Conservation (phyloP, 2,113 vertebrate species). For the Hypomesus transpacificus region DNA sequence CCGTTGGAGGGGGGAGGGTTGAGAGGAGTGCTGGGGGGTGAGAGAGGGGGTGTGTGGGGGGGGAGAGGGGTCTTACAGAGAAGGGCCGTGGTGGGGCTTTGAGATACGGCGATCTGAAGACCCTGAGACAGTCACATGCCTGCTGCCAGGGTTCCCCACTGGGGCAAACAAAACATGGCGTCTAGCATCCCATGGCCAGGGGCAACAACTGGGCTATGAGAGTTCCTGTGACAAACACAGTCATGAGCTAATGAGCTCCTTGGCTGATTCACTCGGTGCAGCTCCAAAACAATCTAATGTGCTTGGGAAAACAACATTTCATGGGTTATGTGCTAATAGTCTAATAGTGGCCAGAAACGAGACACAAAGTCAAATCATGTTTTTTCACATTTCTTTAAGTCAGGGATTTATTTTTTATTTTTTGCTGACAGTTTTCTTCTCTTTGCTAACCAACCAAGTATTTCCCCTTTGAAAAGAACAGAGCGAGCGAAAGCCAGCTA, state of each 20-base stretch:
- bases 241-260: slow-evolving; percentile 22
- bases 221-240: background rate
- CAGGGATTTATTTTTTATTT: slow-evolving; percentile 8
- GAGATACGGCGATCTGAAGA: slow-evolving; percentile 26
- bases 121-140: slow-evolving; percentile 37
- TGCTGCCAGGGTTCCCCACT: slow-evolving; percentile 41
- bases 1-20: slow-evolving; percentile 14
- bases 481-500: slow-evolving; percentile 47
- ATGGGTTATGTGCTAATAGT: no score
- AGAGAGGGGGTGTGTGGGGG: slow-evolving; percentile 25
- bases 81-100: slow-evolving; percentile 20
- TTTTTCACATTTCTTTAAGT: background rate
- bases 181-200: slow-evolving; percentile 10
- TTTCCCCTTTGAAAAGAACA: slow-evolving; percentile 62
- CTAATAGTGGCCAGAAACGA: no score
- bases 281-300: background rate
- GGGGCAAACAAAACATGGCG: slow-evolving; percentile 38
- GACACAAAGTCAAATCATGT: background rate
- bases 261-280: background rate
- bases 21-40: slow-evolving; percentile 12
- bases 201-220: slow-evolving; percentile 8
- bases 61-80: slow-evolving; percentile 19
- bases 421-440: slow-evolving; percentile 46
- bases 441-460: slow-evolving; percentile 48
- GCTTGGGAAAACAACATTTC: no score